Evolutionary conservation across 2,113 vertebrate genomes (phyloP).

Genomic region (Phyllostomus discolor): DNA sequence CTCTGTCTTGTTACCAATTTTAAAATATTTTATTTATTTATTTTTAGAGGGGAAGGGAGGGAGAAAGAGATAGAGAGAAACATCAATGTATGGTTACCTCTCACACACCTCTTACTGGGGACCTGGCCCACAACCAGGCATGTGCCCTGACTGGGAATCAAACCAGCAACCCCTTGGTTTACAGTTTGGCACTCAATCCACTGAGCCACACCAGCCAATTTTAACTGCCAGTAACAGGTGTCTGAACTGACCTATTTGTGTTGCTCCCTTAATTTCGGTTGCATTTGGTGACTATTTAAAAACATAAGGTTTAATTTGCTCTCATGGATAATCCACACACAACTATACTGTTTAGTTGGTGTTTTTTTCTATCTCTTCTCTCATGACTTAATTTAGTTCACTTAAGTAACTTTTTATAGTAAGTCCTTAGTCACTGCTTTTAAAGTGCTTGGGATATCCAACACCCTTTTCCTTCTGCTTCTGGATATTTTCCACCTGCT

Average conservation of each 20-base stretch:
- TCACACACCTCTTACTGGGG: no score
- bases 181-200: no score
- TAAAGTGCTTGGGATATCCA: neutral
- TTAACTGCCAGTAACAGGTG: neutral
- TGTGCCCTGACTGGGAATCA: no score
- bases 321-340: neutral
- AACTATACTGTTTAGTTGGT: neutral
- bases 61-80: no score
- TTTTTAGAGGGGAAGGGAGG: no score
- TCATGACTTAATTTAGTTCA: neutral
- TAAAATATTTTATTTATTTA: neutral
- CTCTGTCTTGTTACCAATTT: neutral
- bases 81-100: no score
- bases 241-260: neutral
- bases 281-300: neutral
- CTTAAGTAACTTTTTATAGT: neutral
- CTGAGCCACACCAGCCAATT: neutral
- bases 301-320: neutral
- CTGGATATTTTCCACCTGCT: neutral
- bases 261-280: neutral
- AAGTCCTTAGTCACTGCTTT: neutral
- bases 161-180: no score
- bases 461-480: neutral
- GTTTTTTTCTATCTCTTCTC: neutral
- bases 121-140: no score